Percentiles rank a stretch among this genome's conserved stretches.
phyloP scores from a whole-genome alignment of 2,888 invertebrate species.

The Metallyticus violacea region DNA sequence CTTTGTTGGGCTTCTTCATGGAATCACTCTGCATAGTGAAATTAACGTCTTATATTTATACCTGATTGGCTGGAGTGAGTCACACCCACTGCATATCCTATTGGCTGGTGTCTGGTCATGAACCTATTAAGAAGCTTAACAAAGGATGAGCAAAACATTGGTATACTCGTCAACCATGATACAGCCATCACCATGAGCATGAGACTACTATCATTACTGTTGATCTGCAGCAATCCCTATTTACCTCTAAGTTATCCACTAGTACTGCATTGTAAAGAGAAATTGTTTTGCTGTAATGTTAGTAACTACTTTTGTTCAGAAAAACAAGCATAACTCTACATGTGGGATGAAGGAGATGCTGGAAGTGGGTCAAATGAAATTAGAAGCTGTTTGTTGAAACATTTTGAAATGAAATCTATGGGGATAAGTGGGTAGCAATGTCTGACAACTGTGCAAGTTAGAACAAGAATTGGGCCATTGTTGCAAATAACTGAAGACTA shows the following conservation, averaged over 20 bases:
- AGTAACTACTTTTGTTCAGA: constrained; percentile 2
- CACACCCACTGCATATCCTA: too few species aligned
- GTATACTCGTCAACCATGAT: too few species aligned
- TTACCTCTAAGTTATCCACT: neutral
- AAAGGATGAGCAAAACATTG: too few species aligned
- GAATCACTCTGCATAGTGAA: too few species aligned
- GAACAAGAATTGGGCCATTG: neutral
- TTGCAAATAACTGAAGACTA: neutral
- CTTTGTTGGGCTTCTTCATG: too few species aligned
- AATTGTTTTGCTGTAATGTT: neutral
- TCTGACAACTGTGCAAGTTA: constrained; percentile 6
- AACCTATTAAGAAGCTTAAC: too few species aligned
- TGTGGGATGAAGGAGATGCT: constrained; percentile 14
- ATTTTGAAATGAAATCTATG: constrained; percentile 13
- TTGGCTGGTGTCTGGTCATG: too few species aligned
- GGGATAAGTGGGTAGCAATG: constrained; percentile 10
- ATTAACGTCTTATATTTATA: too few species aligned
- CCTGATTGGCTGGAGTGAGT: too few species aligned
- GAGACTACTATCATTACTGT: too few species aligned
- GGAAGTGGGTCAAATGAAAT: constrained; percentile 21
- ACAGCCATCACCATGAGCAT: too few species aligned
- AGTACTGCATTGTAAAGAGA: neutral
- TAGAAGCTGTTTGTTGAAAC: neutral
- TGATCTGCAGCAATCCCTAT: neutral
- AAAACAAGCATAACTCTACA: constrained; percentile 7